A percentile compares a stretch with the other conserved stretches of the same genome.
phyloP scores from a whole-genome alignment of 2,888 invertebrate genomes.

The Eucera pruinosa region DNA sequence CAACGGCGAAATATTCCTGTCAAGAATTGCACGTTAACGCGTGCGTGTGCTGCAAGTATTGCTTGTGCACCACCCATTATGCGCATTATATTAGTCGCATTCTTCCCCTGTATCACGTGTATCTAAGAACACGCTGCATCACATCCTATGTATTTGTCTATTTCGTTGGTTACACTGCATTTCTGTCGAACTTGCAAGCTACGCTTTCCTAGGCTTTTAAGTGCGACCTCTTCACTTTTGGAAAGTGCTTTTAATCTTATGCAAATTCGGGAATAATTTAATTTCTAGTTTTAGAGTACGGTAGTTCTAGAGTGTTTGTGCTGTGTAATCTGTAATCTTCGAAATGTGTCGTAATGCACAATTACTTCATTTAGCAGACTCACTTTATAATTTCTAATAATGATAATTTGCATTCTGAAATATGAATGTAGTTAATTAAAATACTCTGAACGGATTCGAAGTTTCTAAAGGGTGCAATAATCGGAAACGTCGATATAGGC shows the following conservation, averaged over 20 bases:
- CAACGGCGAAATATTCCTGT: constrained; percentile 40
- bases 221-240: background rate
- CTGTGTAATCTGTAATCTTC: background rate
- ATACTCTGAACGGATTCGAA: no score
- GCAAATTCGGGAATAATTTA: background rate
- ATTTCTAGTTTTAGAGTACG: background rate
- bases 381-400: no score
- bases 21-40: constrained; percentile 21
- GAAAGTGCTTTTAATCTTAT: background rate
- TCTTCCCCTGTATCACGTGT: constrained; percentile 11
- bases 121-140: constrained; percentile 4
- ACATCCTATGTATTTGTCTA: constrained; percentile 14
- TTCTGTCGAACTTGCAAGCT: background rate
- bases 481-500: background rate
- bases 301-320: background rate
- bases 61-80: constrained; percentile 1
- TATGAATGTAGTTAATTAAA: background rate
- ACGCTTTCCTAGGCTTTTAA: background rate
- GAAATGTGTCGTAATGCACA: no score
- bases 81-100: constrained; percentile 1
- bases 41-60: constrained; percentile 33
- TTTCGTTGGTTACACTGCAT: background rate
- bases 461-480: background rate
- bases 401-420: background rate
- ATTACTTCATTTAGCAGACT: no score